Percentiles rank a stretch among this genome's conserved stretches.
These are phyloP conservation scores for Corvus cornix DNA, from an alignment of 2,113 vertebrate genomes.

Conservation along the genomic window DNA sequence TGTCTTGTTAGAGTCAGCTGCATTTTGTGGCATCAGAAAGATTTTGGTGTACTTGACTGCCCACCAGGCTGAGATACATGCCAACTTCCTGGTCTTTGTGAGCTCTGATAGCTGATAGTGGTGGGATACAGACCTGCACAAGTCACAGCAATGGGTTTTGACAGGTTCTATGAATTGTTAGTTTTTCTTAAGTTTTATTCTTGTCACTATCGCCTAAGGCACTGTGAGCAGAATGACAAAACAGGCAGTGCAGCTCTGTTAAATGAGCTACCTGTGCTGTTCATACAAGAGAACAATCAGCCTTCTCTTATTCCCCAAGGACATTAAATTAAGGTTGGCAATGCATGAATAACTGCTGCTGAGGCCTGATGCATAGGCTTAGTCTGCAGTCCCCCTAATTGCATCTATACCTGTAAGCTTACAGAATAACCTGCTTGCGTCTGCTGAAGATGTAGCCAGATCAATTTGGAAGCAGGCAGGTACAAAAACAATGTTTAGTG, in stretches of 20 bases:
- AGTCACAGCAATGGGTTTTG: not conserved
- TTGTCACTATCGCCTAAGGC: not conserved
- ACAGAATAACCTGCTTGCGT: not conserved
- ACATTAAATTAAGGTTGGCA: constrained; percentile 23
- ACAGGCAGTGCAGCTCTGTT: not conserved
- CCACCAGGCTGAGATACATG: not conserved
- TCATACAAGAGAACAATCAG: not conserved
- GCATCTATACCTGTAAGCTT: not conserved
- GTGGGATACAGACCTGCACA: not conserved
- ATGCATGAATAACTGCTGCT: not conserved
- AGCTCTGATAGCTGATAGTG: not conserved
- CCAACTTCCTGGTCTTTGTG: not conserved
- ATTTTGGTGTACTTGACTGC: not conserved
- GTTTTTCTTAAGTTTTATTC: constrained; percentile 21
- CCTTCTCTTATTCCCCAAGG: not conserved
- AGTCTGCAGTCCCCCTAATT: not conserved
- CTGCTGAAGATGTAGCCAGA: not conserved
- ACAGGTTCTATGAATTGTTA: not conserved
- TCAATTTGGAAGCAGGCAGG: not conserved
- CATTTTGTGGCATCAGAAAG: not conserved
- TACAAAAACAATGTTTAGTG: not conserved
- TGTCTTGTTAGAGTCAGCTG: not conserved
- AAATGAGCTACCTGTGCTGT: constrained; percentile 23
- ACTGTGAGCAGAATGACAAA: not conserved
- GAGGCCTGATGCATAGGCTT: not conserved